Conservation (phyloP, 2,113 vertebrate species). For the Bubo scandiacus region DNA sequence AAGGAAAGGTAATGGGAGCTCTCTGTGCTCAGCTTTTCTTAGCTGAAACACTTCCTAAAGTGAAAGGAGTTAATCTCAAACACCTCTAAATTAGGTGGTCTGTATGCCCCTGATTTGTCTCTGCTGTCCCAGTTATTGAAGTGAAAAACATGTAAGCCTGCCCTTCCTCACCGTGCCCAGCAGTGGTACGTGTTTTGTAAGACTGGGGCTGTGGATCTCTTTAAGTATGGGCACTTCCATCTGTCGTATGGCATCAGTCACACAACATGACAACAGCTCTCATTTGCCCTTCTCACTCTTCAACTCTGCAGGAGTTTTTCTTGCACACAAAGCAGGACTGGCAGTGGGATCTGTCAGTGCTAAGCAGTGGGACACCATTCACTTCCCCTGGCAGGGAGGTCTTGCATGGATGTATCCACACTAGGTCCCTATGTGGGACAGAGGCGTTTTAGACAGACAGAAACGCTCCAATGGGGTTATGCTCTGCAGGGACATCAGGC, state of each 20-base stretch:
- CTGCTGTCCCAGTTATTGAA: background rate
- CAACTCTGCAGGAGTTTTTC: background rate
- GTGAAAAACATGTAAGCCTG: background rate
- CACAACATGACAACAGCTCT: background rate
- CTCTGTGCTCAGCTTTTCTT: background rate
- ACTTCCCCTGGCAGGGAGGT: background rate
- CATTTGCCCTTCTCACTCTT: background rate
- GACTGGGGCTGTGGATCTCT: background rate
- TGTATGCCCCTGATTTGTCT: accelerated
- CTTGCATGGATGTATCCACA: background rate
- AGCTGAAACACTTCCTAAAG: background rate
- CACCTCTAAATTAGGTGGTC: background rate
- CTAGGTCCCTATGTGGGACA: background rate
- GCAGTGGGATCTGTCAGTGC: background rate
- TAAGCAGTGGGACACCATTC: background rate
- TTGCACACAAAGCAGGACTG: background rate
- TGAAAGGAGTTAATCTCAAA: background rate
- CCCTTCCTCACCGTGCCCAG: background rate
- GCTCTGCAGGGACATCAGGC: background rate
- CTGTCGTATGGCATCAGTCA: background rate
- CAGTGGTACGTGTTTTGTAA: background rate
- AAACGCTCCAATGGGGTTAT: background rate
- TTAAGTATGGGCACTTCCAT: background rate
- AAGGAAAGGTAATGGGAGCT: background rate
- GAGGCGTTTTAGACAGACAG: accelerated